Conservation (phyloP, 1,140 invertebrate species). For the Microplitis demolitor region DNA sequence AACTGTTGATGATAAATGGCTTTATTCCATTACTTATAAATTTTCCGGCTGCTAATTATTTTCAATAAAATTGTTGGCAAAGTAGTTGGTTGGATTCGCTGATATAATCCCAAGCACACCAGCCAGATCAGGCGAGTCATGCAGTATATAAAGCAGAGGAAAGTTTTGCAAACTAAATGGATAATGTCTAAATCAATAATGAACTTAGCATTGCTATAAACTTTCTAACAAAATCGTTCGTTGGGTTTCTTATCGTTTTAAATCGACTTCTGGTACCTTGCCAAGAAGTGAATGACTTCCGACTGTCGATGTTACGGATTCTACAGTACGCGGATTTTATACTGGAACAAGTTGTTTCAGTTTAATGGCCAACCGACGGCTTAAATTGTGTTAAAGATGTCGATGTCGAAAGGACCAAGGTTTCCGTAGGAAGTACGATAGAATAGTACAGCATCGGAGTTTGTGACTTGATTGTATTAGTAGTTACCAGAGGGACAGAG, state of each 20-base stretch:
- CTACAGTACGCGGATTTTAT: slow-evolving; percentile 1
- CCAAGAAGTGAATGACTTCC: slow-evolving; percentile 8
- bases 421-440: slow-evolving; percentile 1
- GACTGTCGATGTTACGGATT: slow-evolving; percentile 7
- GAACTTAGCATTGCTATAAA: not conserved
- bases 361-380: slow-evolving; percentile 22
- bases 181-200: too few species aligned
- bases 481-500: slow-evolving; percentile 37
- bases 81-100: too few species aligned
- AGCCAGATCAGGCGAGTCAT: too few species aligned
- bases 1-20: too few species aligned
- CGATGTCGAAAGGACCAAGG: slow-evolving; percentile 20
- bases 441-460: not conserved
- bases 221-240: not conserved
- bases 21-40: too few species aligned
- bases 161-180: too few species aligned
- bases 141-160: too few species aligned
- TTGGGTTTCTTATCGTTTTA: not conserved
- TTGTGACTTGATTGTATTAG: slow-evolving; percentile 40
- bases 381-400: slow-evolving; percentile 25
- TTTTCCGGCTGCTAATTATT: too few species aligned
- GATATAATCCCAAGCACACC: too few species aligned
- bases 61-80: too few species aligned
- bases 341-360: slow-evolving; percentile 6
- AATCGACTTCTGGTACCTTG: slow-evolving; percentile 2